Base-by-base conservation (phyloP, 2,888 invertebrate species). In the Diarsia rubi region DNA sequence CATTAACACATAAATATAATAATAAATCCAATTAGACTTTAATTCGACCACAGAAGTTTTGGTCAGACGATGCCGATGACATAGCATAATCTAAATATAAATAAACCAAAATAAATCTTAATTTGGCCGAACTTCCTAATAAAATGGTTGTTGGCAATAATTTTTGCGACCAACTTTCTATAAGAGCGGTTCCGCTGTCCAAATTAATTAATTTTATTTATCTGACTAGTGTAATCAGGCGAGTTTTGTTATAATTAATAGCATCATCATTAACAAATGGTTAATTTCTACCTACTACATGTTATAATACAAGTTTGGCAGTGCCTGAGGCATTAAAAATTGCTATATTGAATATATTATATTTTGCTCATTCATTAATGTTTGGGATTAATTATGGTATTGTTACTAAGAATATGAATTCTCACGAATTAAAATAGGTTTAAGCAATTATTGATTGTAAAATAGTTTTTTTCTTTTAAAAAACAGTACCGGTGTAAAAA, bases 141-240 rank as follows among this genome's bases (percentile, higher is more conserved):
- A 78, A 74, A 74, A 69, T 57, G 31, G 54, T 78, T 69, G 63
- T 75, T 42, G 49, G 37, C 59, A 78, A 80, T 78, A 69, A 89
- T 88, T 88, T 90, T 86, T 85, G 90, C 90, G 78, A 73, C 78
- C 87, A 84, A 90, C 93, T 93, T 93, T 93, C 93, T 92, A 92
- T 75, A 16, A 14, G 72, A 88, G 70, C 76, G 77, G 81, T 79
- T 82, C 83, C 67, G 85, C 85, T 86, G 83, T 86, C 84, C 85
- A 80, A 83, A 69, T 83, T 88, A 90, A 92, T 92, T 90, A 90
- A 91, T 88, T 88, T 88, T 78, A 91, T 91, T 88, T 89, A 89
- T 88, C 75, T 79, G 82, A 77, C 78, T 83, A 80, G 86, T 85
- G 85, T 88, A 86, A 90, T 88, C 87, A 85, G 75, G 77, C 82